Base-by-base conservation (phyloP, 2,888 invertebrate genomes). In the Drosophila aldrichi region DNA sequence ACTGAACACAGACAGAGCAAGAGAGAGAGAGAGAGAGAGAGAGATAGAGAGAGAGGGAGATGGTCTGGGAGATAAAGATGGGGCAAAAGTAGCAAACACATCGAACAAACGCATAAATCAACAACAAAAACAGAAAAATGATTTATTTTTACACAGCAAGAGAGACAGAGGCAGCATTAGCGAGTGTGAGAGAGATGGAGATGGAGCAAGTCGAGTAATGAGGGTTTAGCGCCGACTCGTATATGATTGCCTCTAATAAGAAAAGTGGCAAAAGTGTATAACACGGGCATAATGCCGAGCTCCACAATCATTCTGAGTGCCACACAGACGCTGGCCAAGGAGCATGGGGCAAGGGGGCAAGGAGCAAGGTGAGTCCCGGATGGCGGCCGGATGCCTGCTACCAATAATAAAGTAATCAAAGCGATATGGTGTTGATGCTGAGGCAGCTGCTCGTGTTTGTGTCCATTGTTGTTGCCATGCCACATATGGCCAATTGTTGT, bases 21-120 rank as follows among this genome's bases (percentile, higher is more conserved):
- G 44, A 29, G 18, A 29, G 9, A 18, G 41, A 25, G 25, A 3
- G 25, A 25, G 20, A 57, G 34, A 58, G 25, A 49, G 29, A 29
- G 44, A 56, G 29, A 49, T 55, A 49, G 54, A 46, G 18, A 36
- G 7, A 49, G 44, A 29, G 18, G 18, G 9, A 18, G 20, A n/a
- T 38, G 46, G 54, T 48, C 12, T 29, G 38, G 57, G 25, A 58
- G 55, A 41, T 49, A 49, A 22, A 32, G 48, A 59, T 40, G 54
- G 54, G 36, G 38, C 12, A 46, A 54, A 64, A 60, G 70, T 43
- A 57, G 76, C 74, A 66, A 76, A 73, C 81, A 79, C 84, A 87
- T 84, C 89, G 89, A 88, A 88, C 80, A 91, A 91, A 87, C 89
- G 88, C 91, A 91, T 91, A 91, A 91, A 91, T 91, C 91, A 91